Evolutionary conservation across 2,113 vertebrate species (phyloP), one percentile per base, ranked within the genome.

Genomic region (Gambusia affinis): DNA sequence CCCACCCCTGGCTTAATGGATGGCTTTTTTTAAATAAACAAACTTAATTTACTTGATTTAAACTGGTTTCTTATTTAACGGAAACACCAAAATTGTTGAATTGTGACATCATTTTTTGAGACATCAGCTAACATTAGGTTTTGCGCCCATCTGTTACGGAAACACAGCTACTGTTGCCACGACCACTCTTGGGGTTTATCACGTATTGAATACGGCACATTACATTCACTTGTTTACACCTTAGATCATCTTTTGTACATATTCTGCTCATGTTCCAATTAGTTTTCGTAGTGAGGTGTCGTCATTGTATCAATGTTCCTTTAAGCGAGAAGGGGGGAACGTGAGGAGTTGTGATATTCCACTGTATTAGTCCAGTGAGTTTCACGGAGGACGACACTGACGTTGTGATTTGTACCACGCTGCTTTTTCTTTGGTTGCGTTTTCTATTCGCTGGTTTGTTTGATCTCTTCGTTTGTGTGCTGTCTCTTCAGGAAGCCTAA

Each of bases 161-260:
- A 37, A 37, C 35, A 8, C 35, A 37, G 35, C 65, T 57, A 37
- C 70, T 4, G 31, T 7, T 47, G 37, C 54, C 51, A 35, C 31
- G 29, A 73, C 29, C 68, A 69, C 33, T 22, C 39, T 30, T 61
- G 14, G 24, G 44, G 60, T 77, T 75, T 3, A 24, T 72, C 37
- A 42, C 60, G 51, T 83, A 29, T 79, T 70, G 76, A 65, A 73
- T 63, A 76, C 76, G 76, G 69, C 67, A 76, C 79, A 31, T 76
- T 30, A 28, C 60, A n/a, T 63, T 78, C 60, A 63, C 35, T 60
- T 54, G 22, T 54, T 54, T 54, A 54, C 1, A 0, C 71, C 73
- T 81, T 75, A 87, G 54, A 91, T 94, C 87, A 94, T 94, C 87
- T 87, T 93, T 95, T 96, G 94, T 96, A 96, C 92, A 95, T 96